Evolutionary conservation across 1,140 invertebrate genomes (phyloP).

Genomic region (Lordiphosa collinella): DNA sequence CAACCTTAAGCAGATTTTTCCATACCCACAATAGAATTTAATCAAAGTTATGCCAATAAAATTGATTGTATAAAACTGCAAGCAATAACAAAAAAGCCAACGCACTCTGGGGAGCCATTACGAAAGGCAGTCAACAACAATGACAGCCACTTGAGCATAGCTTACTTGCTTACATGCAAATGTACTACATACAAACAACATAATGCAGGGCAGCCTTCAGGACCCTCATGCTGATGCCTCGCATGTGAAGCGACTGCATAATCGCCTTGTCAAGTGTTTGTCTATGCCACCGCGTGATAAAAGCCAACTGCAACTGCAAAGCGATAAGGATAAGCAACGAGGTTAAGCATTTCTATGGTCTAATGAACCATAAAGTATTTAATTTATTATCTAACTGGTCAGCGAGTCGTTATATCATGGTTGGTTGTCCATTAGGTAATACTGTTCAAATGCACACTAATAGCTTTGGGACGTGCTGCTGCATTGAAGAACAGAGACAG

Average conservation of each 20-base stretch:
- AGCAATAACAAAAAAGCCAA: slow-evolving; percentile 17
- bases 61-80: slow-evolving; percentile 4
- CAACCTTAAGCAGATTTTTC: neutral
- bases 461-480: slow-evolving; percentile 46
- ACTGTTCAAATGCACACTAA: slow-evolving; percentile 41
- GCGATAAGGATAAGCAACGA: slow-evolving; percentile 20
- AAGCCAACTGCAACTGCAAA: slow-evolving; percentile 26
- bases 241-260: slow-evolving; percentile 10
- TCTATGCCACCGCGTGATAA: slow-evolving; percentile 33
- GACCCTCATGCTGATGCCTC: slow-evolving; percentile 1
- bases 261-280: slow-evolving; percentile 28
- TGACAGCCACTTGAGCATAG: slow-evolving; percentile 8
- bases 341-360: slow-evolving; percentile 37
- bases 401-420: neutral
- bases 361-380: slow-evolving; percentile 39
- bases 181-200: neutral
- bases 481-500: slow-evolving; percentile 23
- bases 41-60: slow-evolving; percentile 32
- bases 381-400: slow-evolving; percentile 34
- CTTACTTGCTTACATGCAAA: too few relatives aligned
- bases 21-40: slow-evolving; percentile 22
- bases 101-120: slow-evolving; percentile 22
- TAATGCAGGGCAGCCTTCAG: slow-evolving; percentile 8
- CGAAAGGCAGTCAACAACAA: slow-evolving; percentile 17
- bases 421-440: slow-evolving; percentile 28